Percentiles rank a stretch among this genome's conserved stretches.
Evolutionary conservation across 2,797 vertebrate species (phyloP).

Genomic region (Numenius phaeopus): DNA sequence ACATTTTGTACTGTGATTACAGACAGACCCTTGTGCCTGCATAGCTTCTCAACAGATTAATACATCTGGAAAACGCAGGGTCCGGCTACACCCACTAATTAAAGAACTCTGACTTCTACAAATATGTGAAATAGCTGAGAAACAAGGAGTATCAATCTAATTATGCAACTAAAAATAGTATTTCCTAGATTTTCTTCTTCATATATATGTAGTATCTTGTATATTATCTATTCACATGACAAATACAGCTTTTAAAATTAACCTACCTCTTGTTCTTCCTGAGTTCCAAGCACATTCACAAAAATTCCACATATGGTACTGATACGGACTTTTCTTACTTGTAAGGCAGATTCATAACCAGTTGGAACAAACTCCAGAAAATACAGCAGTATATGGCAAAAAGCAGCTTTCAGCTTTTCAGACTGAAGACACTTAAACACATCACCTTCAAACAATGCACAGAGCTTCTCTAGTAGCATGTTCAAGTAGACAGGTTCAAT

Average conservation of each 20-base stretch:
- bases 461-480: slow-evolving; percentile 89
- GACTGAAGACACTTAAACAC: slow-evolving; percentile 77
- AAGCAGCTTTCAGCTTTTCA: slow-evolving; percentile 82
- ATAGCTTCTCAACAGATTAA: not conserved
- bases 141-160: not conserved
- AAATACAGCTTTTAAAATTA: slow-evolving; percentile 34
- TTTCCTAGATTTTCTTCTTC: not conserved
- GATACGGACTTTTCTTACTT: slow-evolving; percentile 83
- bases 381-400: slow-evolving; percentile 89
- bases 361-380: slow-evolving; percentile 86
- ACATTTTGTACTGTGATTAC: not conserved
- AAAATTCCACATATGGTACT: slow-evolving; percentile 85
- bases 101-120: not conserved
- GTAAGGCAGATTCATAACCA: slow-evolving; percentile 85
- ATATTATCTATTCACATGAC: not conserved
- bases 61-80: not conserved
- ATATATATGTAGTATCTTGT: not conserved
- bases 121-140: not conserved
- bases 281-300: slow-evolving; percentile 84
- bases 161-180: not conserved
- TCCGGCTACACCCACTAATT: not conserved
- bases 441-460: slow-evolving; percentile 80
- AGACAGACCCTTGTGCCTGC: not conserved
- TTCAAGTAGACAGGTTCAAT: slow-evolving; percentile 90
- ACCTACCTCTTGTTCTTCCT: slow-evolving; percentile 85